Percentiles rank a stretch among this genome's conserved stretches.
phyloP scores from a whole-genome alignment of 1,140 invertebrate species.

The Cydia fagiglandana region DNA sequence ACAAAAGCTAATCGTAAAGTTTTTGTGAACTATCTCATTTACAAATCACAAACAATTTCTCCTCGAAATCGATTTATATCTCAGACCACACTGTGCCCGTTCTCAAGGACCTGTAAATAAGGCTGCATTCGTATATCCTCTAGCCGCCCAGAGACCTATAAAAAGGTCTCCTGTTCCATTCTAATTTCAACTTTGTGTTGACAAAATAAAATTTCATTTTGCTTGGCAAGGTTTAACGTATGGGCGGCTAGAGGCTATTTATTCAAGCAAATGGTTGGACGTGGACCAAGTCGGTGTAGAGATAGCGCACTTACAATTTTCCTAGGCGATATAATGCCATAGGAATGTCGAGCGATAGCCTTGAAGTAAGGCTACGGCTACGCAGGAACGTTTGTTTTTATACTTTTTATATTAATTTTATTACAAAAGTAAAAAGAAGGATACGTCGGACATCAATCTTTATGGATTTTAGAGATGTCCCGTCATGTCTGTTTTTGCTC shows the following conservation, averaged over 20 bases:
- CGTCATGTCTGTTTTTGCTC: background rate
- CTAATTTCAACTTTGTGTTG: too few species aligned
- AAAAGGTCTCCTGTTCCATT: too few species aligned
- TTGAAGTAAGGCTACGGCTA: slow-evolving; percentile 14
- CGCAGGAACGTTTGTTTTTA: slow-evolving; percentile 1
- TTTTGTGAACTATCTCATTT: background rate
- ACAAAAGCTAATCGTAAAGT: background rate
- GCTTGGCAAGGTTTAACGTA: too few species aligned
- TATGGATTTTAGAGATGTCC: background rate
- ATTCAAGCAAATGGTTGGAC: slow-evolving; percentile 9
- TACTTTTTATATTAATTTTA: background rate
- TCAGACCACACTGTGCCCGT: background rate
- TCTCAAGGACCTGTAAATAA: slow-evolving; percentile 15
- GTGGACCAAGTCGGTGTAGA: background rate
- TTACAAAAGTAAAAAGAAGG: background rate
- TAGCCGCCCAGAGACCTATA: too few species aligned
- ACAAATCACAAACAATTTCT: background rate
- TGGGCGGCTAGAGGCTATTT: too few species aligned
- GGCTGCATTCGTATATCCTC: slow-evolving; percentile 10
- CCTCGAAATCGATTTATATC: background rate
- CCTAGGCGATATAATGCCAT: slow-evolving; percentile 3
- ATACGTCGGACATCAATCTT: background rate
- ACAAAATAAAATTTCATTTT: too few species aligned
- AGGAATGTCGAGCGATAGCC: slow-evolving; percentile 23
- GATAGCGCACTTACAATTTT: slow-evolving; percentile 21